Evolutionary conservation across 2,113 vertebrate genomes (phyloP), one percentile per base, ranked within the genome.

Genomic region (Labeo rohita): DNA sequence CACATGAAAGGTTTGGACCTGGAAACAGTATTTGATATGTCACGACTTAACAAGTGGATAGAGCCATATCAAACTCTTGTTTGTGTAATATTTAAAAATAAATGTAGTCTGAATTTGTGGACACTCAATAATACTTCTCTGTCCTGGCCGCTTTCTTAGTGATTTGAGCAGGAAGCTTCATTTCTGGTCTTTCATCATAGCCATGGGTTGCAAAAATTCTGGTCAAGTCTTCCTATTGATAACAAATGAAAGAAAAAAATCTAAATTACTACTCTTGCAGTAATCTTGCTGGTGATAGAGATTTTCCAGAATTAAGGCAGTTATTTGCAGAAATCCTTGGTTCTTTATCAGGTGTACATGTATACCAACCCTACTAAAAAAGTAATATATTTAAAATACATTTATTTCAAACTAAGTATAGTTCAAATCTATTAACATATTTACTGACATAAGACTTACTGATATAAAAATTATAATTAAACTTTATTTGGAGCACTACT

Each of bases 101-200:
- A 56, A 21, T 21, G 16, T 56, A 8, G 54, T 56, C 54, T 56
- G 54, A 8, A 56, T 56, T 18, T 56, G 54, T 56, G 16, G 16
- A 56, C 54, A 56, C 16, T 56, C 18, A 21, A 56, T 56, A 56
- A 56, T 56, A 93, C 93, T 88, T 87, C 76, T 89, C 83, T 21
- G 91, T 90, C 75, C 73, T 66, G 0, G 84, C 90, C 75, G 90
- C 91, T 90, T 89, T 92, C 28, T 56, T 52, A 28, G 88, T 83
- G 21, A 93, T 76, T 87, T 92, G 88, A 21, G 50, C 84, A 59
- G 92, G 92, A 36, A 92, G 52, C 0, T 85, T 80, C 0, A 84
- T 83, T 50, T 91, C 87, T 76, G 92, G 92, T 59, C 39, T 79
- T 13, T 1, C 54, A 70, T 93, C 92, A 73, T 92, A 93, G 11